Percentiles rank a stretch among this genome's conserved stretches.
These are phyloP conservation scores for Heliocidaris tuberculata DNA, from an alignment of 35 echinoderm and acorn worm species.

Conservation along the genomic window DNA sequence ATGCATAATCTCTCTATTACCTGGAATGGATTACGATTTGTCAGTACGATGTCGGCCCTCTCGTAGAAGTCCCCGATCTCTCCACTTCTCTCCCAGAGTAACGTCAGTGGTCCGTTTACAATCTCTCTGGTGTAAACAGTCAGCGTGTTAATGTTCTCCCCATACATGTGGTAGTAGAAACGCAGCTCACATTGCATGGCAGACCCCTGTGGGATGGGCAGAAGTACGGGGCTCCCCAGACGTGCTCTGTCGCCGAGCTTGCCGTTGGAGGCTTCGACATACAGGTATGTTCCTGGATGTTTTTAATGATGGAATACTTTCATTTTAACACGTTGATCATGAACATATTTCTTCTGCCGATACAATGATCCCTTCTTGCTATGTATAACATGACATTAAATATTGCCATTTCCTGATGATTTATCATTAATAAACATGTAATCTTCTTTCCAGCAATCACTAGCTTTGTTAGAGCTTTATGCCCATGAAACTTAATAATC, in stretches of 20 bases:
- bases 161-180: slow-evolving; percentile 96
- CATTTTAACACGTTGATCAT: too few species aligned
- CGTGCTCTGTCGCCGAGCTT: slow-evolving; percentile 64
- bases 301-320: too few species aligned
- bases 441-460: too few species aligned
- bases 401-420: too few species aligned
- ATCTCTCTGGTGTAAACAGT: slow-evolving; percentile 78
- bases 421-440: too few species aligned
- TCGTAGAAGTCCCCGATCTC: slow-evolving; percentile 88
- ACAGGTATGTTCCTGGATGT: slow-evolving; percentile 70
- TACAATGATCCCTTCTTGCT: too few species aligned
- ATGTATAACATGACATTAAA: too few species aligned
- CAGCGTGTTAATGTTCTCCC: slow-evolving; percentile 73
- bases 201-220: neutral
- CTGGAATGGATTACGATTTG: slow-evolving; percentile 74
- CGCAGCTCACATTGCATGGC: slow-evolving; percentile 52
- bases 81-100: slow-evolving; percentile 64
- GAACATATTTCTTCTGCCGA: too few species aligned
- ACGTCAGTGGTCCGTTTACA: slow-evolving; percentile 74
- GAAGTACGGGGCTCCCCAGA: slow-evolving; percentile 71
- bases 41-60: slow-evolving; percentile 63
- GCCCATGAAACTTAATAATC: too few species aligned
- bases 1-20: slow-evolving; percentile 19
- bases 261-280: slow-evolving; percentile 75
- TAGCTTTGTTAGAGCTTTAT: too few species aligned